phyloP scores from a whole-genome alignment of 64 coral and sea anemone species.

The Pachyseris speciosa region DNA sequence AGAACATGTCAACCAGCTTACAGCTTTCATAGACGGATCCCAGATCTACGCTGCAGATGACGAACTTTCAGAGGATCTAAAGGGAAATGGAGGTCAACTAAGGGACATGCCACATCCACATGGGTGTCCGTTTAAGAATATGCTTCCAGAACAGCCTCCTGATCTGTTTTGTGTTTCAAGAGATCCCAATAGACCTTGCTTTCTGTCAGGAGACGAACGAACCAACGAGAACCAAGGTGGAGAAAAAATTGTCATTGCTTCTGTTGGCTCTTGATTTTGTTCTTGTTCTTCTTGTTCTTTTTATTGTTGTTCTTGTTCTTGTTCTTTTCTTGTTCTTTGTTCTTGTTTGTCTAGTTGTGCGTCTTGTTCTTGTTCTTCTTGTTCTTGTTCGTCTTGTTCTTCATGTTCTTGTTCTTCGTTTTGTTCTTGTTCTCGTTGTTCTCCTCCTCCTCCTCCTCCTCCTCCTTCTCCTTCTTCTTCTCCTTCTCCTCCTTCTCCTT shows the following conservation, averaged over 20 bases:
- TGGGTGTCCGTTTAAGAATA: background rate
- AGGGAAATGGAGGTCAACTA: background rate
- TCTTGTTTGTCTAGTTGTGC: too few species aligned
- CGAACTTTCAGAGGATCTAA: background rate
- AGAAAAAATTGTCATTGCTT: background rate
- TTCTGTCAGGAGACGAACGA: slow-evolving; percentile 39
- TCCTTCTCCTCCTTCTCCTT: too few species aligned
- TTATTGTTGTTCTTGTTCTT: too few species aligned
- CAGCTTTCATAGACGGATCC: slow-evolving; percentile 50
- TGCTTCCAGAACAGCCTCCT: background rate
- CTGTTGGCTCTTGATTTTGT: too few species aligned
- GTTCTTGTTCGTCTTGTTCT: too few species aligned
- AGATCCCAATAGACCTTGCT: slow-evolving; percentile 24
- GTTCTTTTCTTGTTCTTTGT: too few species aligned
- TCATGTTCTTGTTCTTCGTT: too few species aligned
- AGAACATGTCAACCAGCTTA: slow-evolving; percentile 20
- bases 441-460: too few species aligned
- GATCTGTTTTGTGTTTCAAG: slow-evolving; percentile 14
- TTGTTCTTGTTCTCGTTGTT: too few species aligned
- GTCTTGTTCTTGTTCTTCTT: too few species aligned
- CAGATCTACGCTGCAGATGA: slow-evolving; percentile 10
- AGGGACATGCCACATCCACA: background rate
- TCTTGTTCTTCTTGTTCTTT: too few species aligned
- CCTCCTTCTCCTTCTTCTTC: too few species aligned
- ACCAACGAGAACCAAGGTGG: slow-evolving; percentile 58